Conservation (phyloP, 2,797 vertebrate species). For the Tarsius wallacei region DNA sequence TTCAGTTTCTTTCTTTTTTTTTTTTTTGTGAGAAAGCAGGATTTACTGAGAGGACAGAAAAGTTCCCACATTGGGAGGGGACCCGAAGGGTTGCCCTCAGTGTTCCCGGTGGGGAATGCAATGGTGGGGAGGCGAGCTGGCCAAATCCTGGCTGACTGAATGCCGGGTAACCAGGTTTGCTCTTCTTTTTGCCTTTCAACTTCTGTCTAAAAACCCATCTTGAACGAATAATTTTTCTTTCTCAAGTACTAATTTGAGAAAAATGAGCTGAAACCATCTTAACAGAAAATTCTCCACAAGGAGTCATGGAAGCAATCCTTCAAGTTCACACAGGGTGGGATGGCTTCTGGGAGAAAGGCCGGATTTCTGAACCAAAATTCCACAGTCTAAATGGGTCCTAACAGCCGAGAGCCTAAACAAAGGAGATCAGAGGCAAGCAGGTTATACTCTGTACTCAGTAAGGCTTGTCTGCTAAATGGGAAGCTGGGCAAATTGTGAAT, state of each 20-base stretch:
- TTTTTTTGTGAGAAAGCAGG: too few relatives aligned
- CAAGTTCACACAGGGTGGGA: neutral
- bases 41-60: too few relatives aligned
- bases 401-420: neutral
- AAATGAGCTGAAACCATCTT: neutral
- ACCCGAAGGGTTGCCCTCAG: too few relatives aligned
- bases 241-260: neutral
- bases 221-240: neutral
- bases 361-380: neutral
- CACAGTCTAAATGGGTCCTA: neutral
- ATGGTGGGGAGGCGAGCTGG: fast-evolving
- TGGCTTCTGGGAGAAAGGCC: neutral
- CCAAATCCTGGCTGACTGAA: neutral
- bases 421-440: neutral
- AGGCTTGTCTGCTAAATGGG: neutral
- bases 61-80: too few relatives aligned
- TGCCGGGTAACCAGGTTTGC: neutral
- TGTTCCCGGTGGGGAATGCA: neutral
- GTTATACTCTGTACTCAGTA: fast-evolving
- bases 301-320: neutral
- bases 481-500: neutral
- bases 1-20: neutral
- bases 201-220: neutral
- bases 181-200: neutral
- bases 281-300: neutral